A percentile compares a stretch with the other conserved stretches of the same genome.
Evolutionary conservation across 2,797 vertebrate species (phyloP).

Genomic region (Alauda arvensis): DNA sequence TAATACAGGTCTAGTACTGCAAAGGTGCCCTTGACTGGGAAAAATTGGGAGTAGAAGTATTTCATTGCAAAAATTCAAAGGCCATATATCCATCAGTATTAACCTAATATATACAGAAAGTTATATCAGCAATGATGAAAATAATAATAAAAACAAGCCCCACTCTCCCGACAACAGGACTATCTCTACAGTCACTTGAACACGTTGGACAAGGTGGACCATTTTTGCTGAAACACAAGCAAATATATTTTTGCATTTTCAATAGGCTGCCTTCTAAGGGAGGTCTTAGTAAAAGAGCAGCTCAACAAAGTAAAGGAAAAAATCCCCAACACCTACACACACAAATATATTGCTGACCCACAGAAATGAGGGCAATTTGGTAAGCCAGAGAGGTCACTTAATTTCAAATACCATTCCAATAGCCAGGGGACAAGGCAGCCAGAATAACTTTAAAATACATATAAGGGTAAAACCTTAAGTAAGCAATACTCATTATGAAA

Average conservation of each 20-base stretch:
- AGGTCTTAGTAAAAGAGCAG: neutral
- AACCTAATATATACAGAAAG: neutral
- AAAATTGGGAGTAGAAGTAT: neutral
- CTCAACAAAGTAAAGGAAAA: neutral
- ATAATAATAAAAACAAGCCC: neutral
- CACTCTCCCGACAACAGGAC: neutral
- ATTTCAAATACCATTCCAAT: neutral
- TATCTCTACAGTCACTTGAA: neutral
- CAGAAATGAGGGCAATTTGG: neutral
- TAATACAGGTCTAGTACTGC: neutral
- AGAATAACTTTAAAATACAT: neutral
- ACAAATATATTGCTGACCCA: neutral
- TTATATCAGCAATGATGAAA: neutral
- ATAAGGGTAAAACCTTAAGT: neutral
- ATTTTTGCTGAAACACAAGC: neutral
- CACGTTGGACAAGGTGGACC: fast-evolving
- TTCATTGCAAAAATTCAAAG: neutral
- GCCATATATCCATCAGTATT: neutral
- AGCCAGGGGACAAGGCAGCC: neutral
- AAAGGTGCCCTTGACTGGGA: neutral
- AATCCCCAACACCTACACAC: neutral
- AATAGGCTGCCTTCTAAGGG: neutral
- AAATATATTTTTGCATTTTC: neutral
- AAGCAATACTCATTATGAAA: neutral
- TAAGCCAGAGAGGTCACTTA: neutral